Conservation (phyloP, 1,140 invertebrate species). For the Hyles euphorbiae region DNA sequence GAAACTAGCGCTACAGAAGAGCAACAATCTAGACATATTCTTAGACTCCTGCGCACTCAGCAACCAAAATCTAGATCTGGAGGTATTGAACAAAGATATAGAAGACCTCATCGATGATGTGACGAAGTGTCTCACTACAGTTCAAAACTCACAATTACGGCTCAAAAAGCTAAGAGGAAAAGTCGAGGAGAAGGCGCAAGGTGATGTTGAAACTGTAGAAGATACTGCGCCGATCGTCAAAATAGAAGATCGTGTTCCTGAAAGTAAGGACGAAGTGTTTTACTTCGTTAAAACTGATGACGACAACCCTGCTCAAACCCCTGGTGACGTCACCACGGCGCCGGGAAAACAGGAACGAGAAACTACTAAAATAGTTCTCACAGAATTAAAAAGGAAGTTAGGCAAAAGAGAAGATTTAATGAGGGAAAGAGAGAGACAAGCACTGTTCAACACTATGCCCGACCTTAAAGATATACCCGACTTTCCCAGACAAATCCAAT, state of each 20-base stretch:
- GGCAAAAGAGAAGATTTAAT: constrained; percentile 68
- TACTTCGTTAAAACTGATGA: constrained; percentile 68
- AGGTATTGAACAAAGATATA: constrained; percentile 53
- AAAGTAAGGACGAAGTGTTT: constrained; percentile 61
- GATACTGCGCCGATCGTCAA: constrained; percentile 35
- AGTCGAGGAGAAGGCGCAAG: constrained; percentile 22
- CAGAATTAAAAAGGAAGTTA: constrained; percentile 61
- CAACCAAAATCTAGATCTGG: constrained; percentile 48
- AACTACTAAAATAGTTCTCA: constrained; percentile 49
- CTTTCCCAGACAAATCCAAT: constrained; percentile 64
- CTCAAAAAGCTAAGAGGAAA: constrained; percentile 47
- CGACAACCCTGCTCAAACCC: constrained; percentile 27
- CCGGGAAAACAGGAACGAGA: constrained; percentile 59
- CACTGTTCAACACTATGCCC: constrained; percentile 67
- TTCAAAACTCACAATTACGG: constrained; percentile 55
- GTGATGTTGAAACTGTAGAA: constrained; percentile 10
- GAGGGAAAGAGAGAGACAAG: constrained; percentile 66
- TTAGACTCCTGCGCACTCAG: constrained; percentile 58
- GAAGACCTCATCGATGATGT: constrained; percentile 54
- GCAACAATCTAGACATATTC: constrained; percentile 53
- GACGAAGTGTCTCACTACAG: constrained; percentile 43
- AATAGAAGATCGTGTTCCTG: constrained; percentile 52
- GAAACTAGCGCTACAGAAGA: constrained; percentile 52
- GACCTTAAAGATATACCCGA: constrained; percentile 59
- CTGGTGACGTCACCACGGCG: constrained; percentile 47